These are phyloP conservation scores for Benthosema pterotum DNA, from an alignment of 2,797 vertebrate genomes.

Conservation along the genomic window DNA sequence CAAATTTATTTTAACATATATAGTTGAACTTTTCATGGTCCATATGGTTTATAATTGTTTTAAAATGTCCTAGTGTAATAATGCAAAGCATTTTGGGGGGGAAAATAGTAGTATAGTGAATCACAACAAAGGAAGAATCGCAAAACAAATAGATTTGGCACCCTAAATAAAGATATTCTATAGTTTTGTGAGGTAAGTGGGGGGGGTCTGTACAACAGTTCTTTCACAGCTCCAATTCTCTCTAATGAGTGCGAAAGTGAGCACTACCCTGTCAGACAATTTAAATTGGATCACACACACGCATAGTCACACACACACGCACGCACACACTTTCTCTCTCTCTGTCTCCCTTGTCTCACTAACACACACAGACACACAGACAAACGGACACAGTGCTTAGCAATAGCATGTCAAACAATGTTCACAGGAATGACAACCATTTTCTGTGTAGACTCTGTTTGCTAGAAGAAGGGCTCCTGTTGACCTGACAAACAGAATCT, in stretches of 20 bases:
- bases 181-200: too few relatives aligned
- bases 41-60: too few relatives aligned
- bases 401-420: constrained; percentile 23
- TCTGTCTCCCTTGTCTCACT: not conserved
- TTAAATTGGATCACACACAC: not conserved
- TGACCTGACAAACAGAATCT: constrained; percentile 9
- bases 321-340: not conserved
- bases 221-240: constrained; percentile 23
- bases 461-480: constrained; percentile 21
- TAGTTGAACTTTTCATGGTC: too few relatives aligned
- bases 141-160: too few relatives aligned
- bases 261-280: constrained; percentile 37
- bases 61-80: too few relatives aligned
- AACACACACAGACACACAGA: not conserved
- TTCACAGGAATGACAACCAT: constrained; percentile 23
- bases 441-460: constrained; percentile 19
- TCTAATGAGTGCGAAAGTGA: constrained; percentile 42
- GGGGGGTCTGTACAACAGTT: constrained; percentile 15
- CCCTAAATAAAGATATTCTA: too few relatives aligned
- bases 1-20: too few relatives aligned
- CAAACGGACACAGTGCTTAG: constrained; percentile 2
- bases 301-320: constrained; percentile 19
- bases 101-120: too few relatives aligned
- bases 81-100: too few relatives aligned
- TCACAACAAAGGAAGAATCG: too few relatives aligned